Evolutionary conservation across 2,113 vertebrate genomes (phyloP), one percentile per base, ranked within the genome.

Genomic region (Camelus dromedarius): DNA sequence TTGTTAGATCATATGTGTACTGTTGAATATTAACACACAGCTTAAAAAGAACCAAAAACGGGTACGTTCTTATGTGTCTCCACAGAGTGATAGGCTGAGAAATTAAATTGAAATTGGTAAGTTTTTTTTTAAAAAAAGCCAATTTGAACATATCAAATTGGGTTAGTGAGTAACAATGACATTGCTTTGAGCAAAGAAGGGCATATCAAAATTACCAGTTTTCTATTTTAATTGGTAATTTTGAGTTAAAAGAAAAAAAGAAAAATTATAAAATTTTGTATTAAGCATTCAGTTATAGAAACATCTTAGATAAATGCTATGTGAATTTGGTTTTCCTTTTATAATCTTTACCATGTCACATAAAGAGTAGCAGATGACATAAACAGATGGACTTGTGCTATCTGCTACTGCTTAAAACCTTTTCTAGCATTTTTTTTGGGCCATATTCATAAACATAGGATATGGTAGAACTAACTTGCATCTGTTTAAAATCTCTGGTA

Each of bases 341-440:
- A 96, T 97, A 96, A 93, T 89, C 91, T 8, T 94, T 87, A 96
- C 85, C 15, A 5, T 97, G 92, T 97, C 92, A 95, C 90, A 93
- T 83, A 96, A 92, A 97, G 96, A 96, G 86, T 91, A 96, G 91
- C 97, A 98, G 97, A 98, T 97, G 97, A 98, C 93, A 96, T 91
- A 96, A 97, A 75, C 97, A 98, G 95, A 97, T 98, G 94, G 96
- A 96, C 94, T 97, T 98, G 96, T 96, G 92, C 93, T 91, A 96
- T 97, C 97, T 97, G 95, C 64, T 97, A 75, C 86, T 94, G 94
- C 95, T 97, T 96, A 94, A 96, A 97, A 58, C 64, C 81, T 96
- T 95, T 58, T 76, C 82, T 86, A 93, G 84, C 94, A 50, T 66
- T 97, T 97, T 42, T 42, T 96, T 93, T 93, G 42, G 97, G 93